Percentiles rank a stretch among this genome's conserved stretches.
Evolutionary conservation across 2,113 vertebrate species (phyloP).

Genomic region (zebrafish (Danio rerio)): DNA sequence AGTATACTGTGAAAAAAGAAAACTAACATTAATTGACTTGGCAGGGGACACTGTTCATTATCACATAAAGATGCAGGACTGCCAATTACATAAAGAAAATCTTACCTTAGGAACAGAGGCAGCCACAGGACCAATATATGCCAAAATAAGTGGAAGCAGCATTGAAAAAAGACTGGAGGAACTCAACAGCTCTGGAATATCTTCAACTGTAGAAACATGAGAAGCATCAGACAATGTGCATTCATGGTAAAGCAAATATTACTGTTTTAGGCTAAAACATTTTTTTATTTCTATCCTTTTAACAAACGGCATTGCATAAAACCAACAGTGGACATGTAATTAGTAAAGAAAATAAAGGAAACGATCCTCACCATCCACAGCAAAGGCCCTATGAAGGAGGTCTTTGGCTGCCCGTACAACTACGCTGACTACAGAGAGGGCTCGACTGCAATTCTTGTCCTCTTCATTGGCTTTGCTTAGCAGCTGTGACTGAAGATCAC

Average conservation of each 20-base stretch:
- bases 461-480: constrained; percentile 98
- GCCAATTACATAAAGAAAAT: background rate
- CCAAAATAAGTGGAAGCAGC: constrained; percentile 96
- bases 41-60: background rate
- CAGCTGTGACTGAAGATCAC: constrained; percentile 96
- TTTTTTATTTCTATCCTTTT: background rate
- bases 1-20: background rate
- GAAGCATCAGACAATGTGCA: background rate
- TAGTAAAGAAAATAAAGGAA: background rate
- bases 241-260: background rate
- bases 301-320: no score
- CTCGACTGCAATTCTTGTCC: constrained; percentile 96
- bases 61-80: background rate
- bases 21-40: background rate
- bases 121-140: constrained; percentile 97
- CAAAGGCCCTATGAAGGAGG: constrained; percentile 94
- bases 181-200: constrained; percentile 97
- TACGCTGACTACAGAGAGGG: constrained; percentile 94
- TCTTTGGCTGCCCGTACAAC: constrained; percentile 96
- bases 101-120: constrained; percentile 96
- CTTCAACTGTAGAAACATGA: constrained; percentile 83
- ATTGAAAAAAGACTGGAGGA: constrained; percentile 98
- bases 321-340: no score
- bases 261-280: background rate
- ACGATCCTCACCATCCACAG: constrained; percentile 89